Base-by-base conservation (phyloP, 2,797 vertebrate genomes). In the Sebastes reedi region DNA sequence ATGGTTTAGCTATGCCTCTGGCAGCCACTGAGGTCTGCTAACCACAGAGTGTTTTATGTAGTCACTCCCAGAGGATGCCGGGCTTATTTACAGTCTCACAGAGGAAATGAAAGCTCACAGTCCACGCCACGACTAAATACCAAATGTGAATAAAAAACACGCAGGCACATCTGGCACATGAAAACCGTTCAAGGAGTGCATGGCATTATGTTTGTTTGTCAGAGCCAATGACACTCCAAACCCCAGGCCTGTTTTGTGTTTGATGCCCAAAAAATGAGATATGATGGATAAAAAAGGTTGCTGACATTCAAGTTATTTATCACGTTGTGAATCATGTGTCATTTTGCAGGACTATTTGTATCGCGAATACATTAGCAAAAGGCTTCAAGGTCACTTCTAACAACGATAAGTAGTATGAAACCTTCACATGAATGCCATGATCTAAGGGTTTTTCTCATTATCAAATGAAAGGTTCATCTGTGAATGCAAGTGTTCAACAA, bases 51-150 rank as follows among this genome's bases (percentile, higher is more conserved):
- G 82, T 91, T 93, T 94, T 88, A 92, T 94, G 89, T 87, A 82
- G 84, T 87, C 83, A 72, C 80, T 87, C 88, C 88, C 90, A 68
- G 77, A 93, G 89, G 91, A 91, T 74, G 65, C 84, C 65, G 80
- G 74, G 87, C 84, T 90, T 93, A 91, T 93, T 93, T 93, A 91
- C 90, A 89, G 86, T 84, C 90, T 85, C 89, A 84, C 76, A 85
- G 75, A 89, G 84, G 77, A 89, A 87, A 86, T 82, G 80, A 85
- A 78, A 75, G 71, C 89, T 87, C 78, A 88, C 82, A 86, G 78
- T 90, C 85, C 83, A 78, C 60, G 56, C 83, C 82, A 90, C 76
- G 79, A 85, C 88, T 91, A 90, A 94, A 93, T 87, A 91, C 77
- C 89, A 84, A 86, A 89, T 88, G 84, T 85, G 89, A 89, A 87